Percentiles rank a stretch among this genome's conserved stretches.
Evolutionary conservation across 2,888 invertebrate species (phyloP).

Genomic region (Hermodice carunculata): DNA sequence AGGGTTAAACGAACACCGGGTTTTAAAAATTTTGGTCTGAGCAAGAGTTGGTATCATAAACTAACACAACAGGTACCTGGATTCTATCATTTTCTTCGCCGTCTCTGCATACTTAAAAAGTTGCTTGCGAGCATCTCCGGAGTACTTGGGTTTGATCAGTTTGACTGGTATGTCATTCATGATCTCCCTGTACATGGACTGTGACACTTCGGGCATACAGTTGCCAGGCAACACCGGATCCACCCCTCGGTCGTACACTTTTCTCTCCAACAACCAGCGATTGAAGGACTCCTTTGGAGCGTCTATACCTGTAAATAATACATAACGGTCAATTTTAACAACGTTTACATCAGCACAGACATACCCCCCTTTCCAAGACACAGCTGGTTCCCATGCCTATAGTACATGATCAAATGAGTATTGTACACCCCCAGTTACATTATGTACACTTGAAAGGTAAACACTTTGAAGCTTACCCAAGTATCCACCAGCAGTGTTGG

Average conservation of each 20-base stretch:
- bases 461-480: too few species aligned
- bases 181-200: conserved; percentile 96
- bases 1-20: too few species aligned
- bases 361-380: background rate
- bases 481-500: too few species aligned
- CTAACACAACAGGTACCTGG: conserved; percentile 74
- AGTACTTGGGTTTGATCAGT: conserved; percentile 93
- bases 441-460: background rate
- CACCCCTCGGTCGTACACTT: conserved; percentile 88
- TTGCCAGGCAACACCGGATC: conserved; percentile 93
- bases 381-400: background rate
- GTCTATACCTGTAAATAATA: conserved; percentile 77
- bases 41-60: background rate
- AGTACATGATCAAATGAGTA: background rate
- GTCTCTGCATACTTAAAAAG: conserved; percentile 94
- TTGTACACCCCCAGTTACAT: background rate
- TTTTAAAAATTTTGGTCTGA: too few species aligned
- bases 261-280: conserved; percentile 94
- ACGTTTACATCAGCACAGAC: background rate
- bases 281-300: conserved; percentile 97
- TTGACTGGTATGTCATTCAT: conserved; percentile 99
- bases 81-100: conserved; percentile 96
- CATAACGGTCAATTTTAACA: background rate
- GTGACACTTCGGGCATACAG: conserved; percentile 92
- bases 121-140: conserved; percentile 95